These are phyloP conservation scores for Parelbella ahira DNA, from an alignment of 2,888 invertebrate species.

Conservation along the genomic window DNA sequence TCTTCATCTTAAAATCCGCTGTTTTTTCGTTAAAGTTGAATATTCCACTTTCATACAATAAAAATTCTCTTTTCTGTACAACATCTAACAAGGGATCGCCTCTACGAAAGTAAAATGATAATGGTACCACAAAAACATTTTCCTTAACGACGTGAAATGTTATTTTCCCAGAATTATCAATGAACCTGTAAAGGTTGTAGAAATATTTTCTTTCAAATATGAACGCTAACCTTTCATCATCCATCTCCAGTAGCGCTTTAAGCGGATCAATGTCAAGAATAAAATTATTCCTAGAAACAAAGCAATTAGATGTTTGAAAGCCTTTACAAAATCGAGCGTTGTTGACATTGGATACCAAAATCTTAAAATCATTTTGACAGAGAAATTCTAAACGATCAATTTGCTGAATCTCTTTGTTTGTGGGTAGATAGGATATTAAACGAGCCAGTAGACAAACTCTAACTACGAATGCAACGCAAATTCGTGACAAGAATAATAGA, in stretches of 20 bases:
- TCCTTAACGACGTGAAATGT: conserved; percentile 5
- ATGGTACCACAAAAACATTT: conserved; percentile 3
- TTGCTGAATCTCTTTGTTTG: conserved; percentile 1
- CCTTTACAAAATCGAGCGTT: conserved; percentile 1
- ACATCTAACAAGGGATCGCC: conserved; percentile 1
- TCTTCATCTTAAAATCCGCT: neutral
- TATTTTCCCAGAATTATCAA: neutral
- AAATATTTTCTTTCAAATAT: conserved; percentile 4
- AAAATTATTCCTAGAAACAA: conserved; percentile 8
- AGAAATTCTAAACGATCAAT: neutral
- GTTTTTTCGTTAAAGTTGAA: neutral
- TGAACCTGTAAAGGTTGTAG: neutral
- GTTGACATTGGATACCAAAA: conserved; percentile 3
- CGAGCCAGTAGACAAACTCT: neutral
- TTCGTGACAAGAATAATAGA: conserved; percentile 2
- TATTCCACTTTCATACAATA: conserved; percentile 7
- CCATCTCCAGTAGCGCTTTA: conserved; percentile 1
- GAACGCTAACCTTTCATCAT: conserved; percentile 3
- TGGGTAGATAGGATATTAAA: conserved; percentile 3
- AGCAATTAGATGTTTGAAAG: conserved; percentile 5
- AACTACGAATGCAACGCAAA: conserved; percentile 6
- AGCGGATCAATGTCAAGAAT: neutral
- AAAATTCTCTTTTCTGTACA: neutral
- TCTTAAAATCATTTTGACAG: conserved; percentile 3
- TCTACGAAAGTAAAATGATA: conserved; percentile 8